phyloP scores from a whole-genome alignment of 2,113 vertebrate species.

The Ancistrus triradiatus region DNA sequence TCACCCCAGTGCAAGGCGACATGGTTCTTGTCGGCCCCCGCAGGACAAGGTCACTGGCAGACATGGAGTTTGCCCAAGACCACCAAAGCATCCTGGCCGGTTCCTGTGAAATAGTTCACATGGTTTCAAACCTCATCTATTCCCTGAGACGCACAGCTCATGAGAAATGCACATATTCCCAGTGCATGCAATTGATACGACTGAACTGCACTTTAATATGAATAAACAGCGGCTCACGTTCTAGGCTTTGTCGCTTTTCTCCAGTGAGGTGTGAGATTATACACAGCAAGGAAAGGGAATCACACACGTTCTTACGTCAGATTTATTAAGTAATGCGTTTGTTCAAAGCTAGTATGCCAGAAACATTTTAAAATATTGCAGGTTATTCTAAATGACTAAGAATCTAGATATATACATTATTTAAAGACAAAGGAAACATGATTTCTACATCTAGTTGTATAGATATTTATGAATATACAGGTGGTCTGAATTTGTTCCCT shows the following conservation, averaged over 20 bases:
- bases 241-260: slow-evolving; percentile 7
- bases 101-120: slow-evolving; percentile 43
- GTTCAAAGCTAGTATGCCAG: no score
- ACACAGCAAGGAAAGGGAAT: not conserved
- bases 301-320: not conserved
- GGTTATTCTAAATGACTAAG: no score
- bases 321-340: not conserved
- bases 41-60: slow-evolving; percentile 42
- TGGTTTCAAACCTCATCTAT: slow-evolving; percentile 35
- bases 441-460: no score
- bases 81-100: slow-evolving; percentile 39
- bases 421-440: no score
- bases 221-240: slow-evolving; percentile 1
- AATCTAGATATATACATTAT: no score
- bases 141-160: slow-evolving; percentile 9
- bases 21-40: slow-evolving; percentile 40
- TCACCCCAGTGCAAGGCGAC: slow-evolving; percentile 46
- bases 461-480: no score
- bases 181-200: not conserved
- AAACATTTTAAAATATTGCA: no score
- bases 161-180: slow-evolving; percentile 11
- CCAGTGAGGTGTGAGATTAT: slow-evolving; percentile 5
- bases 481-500: no score
- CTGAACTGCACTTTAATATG: slow-evolving; percentile 3
- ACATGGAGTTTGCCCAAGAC: slow-evolving; percentile 41